phyloP scores from a whole-genome alignment of 2,797 vertebrate species.

The Falco rusticolus region DNA sequence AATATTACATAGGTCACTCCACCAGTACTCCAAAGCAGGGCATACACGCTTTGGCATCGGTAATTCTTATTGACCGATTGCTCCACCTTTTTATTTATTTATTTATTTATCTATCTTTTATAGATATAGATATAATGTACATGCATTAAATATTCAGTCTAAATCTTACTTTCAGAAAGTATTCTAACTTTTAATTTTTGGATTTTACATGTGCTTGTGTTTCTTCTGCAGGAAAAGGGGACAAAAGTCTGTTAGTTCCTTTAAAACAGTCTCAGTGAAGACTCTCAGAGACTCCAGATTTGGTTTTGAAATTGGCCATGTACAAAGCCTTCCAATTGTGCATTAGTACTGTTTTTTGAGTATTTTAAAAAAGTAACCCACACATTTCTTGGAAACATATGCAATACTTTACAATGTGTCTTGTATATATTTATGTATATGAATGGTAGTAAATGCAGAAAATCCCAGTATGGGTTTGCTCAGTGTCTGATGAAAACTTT shows the following conservation, averaged over 20 bases:
- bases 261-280: not conserved
- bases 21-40: not conserved
- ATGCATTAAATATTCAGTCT: not conserved
- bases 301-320: not conserved
- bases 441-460: not conserved
- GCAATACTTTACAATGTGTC: not conserved
- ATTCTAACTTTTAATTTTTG: not conserved
- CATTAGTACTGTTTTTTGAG: not conserved
- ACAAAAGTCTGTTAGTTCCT: not conserved
- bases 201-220: not conserved
- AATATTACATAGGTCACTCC: not conserved
- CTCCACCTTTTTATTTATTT: not conserved
- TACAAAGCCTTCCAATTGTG: not conserved
- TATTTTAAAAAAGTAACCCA: not conserved
- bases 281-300: not conserved
- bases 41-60: fast-evolving
- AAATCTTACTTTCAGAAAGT: not conserved
- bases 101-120: not conserved
- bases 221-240: not conserved
- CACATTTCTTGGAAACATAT: not conserved
- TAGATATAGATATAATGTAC: too few species aligned
- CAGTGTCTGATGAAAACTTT: not conserved
- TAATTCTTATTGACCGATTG: not conserved
- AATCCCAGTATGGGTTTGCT: not conserved
- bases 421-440: not conserved